A percentile compares a stretch with the other conserved stretches of the same genome.
These are phyloP conservation scores for Pristionchus arcanus DNA, from an alignment of 2,888 invertebrate species.

Conservation along the genomic window DNA sequence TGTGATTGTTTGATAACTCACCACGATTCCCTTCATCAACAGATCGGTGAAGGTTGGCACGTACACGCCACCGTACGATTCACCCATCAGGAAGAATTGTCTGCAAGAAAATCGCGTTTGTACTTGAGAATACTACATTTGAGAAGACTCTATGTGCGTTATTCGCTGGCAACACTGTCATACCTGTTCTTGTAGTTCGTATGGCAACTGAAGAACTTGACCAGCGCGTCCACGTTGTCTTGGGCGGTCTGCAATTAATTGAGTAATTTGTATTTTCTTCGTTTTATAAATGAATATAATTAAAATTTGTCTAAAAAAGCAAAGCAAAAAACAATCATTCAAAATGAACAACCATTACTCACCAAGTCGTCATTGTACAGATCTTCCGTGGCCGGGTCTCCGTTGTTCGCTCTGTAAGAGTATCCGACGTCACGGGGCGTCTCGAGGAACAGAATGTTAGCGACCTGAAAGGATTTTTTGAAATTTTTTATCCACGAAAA, in stretches of 20 bases:
- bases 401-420: constrained; percentile 79
- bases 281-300: not conserved
- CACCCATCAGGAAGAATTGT: constrained; percentile 57
- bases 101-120: constrained; percentile 60
- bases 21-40: constrained; percentile 55
- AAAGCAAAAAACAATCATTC: too few species aligned
- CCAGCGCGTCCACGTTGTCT: constrained; percentile 81
- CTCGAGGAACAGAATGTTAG: constrained; percentile 82
- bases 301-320: too few species aligned
- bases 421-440: constrained; percentile 82
- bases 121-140: too few species aligned
- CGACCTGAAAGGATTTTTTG: constrained; percentile 60
- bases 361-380: constrained; percentile 69
- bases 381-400: constrained; percentile 56
- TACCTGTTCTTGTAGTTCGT: constrained; percentile 79
- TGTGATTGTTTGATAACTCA: too few species aligned
- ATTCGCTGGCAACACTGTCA: not conserved
- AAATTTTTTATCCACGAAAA: not conserved
- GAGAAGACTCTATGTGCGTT: too few species aligned
- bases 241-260: constrained; percentile 77
- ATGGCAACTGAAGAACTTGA: constrained; percentile 81
- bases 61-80: constrained; percentile 58
- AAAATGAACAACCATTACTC: not conserved
- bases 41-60: constrained; percentile 55
- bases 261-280: not conserved